These are phyloP conservation scores for Bembecia ichneumoniformis DNA, from an alignment of 2,888 invertebrate genomes.

Conservation along the genomic window DNA sequence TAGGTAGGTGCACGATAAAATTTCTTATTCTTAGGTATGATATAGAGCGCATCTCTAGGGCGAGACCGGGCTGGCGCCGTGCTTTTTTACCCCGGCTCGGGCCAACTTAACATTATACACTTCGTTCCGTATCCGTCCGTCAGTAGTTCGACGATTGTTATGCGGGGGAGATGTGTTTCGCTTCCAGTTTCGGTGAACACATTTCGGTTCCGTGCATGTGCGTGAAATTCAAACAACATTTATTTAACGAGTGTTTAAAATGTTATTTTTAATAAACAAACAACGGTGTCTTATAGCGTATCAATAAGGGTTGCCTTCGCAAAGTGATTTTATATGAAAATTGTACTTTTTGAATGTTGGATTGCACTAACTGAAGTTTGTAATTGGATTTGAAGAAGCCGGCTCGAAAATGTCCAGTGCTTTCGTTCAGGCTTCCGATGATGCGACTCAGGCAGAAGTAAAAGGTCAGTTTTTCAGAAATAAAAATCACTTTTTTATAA, in stretches of 20 bases:
- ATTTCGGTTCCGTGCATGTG: constrained; percentile 20
- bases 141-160: constrained; percentile 41
- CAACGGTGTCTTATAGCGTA: constrained; percentile 45
- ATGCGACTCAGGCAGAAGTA: constrained; percentile 39
- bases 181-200: constrained; percentile 1
- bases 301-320: constrained; percentile 29
- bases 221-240: constrained; percentile 14
- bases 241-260: constrained; percentile 7
- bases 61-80: constrained; percentile 67
- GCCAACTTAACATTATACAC: constrained; percentile 41
- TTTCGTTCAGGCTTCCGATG: constrained; percentile 37
- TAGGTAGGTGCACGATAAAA: constrained; percentile 31
- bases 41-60: constrained; percentile 59
- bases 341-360: constrained; percentile 12
- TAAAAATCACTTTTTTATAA: neutral
- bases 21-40: constrained; percentile 28
- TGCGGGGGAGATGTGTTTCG: constrained; percentile 27
- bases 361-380: constrained; percentile 18
- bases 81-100: constrained; percentile 62
- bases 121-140: constrained; percentile 14
- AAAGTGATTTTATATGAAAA: constrained; percentile 23
- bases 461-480: constrained; percentile 39
- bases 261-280: constrained; percentile 11
- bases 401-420: constrained; percentile 47
- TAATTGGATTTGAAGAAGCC: constrained; percentile 23